Evolutionary conservation across 2,888 invertebrate species (phyloP).

Genomic region (Eristalis pertinax): DNA sequence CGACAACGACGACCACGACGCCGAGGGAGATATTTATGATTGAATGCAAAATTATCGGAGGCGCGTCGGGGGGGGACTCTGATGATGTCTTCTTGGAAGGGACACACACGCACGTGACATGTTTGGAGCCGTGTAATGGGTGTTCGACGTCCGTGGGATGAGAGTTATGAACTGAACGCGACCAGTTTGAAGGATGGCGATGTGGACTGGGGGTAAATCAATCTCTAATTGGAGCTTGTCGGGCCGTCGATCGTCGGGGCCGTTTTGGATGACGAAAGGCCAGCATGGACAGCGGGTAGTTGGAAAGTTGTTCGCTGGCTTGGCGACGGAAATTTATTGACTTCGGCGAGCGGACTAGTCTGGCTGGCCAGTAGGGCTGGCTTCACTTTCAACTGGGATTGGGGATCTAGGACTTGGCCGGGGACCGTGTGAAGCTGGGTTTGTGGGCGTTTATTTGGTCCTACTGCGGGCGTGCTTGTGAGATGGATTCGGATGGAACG

Average conservation of each 20-base stretch:
- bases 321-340: not conserved
- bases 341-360: not conserved
- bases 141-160: not conserved
- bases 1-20: not conserved
- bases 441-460: too few relatives aligned
- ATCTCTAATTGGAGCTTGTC: not conserved
- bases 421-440: too few relatives aligned
- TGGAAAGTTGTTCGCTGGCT: not conserved
- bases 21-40: constrained; percentile 43
- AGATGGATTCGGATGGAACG: too few relatives aligned
- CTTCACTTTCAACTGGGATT: not conserved
- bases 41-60: constrained; percentile 42
- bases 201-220: not conserved
- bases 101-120: not conserved
- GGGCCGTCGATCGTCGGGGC: not conserved
- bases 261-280: not conserved
- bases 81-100: constrained; percentile 16
- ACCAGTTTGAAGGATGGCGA: not conserved
- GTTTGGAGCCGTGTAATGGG: not conserved
- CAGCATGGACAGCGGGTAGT: not conserved
- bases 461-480: too few relatives aligned
- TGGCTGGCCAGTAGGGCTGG: too few relatives aligned
- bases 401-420: not conserved
- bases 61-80: not conserved
- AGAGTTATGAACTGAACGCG: constrained; percentile 1